These are phyloP conservation scores for Crepidodera aurea DNA, from an alignment of 2,888 invertebrate genomes.

Conservation along the genomic window DNA sequence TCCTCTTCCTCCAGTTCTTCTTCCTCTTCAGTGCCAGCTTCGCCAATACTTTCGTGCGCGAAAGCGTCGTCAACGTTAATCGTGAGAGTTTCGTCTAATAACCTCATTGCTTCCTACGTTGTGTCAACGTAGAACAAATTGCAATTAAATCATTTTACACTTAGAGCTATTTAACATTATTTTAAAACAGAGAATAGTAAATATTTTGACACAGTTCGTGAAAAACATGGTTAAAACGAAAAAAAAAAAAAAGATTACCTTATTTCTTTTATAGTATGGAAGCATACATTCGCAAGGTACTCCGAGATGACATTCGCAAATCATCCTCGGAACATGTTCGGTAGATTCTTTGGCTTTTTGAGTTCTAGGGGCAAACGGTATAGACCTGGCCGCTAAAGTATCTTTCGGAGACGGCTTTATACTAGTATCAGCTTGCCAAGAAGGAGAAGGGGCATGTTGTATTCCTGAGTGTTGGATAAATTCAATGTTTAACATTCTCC, in stretches of 20 bases:
- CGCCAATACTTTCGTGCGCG: not conserved
- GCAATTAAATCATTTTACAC: no score
- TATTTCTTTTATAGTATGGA: not conserved
- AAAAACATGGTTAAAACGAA: no score
- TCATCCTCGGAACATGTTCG: not conserved
- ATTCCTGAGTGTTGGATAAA: constrained; percentile 14
- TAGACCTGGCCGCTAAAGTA: constrained; percentile 10
- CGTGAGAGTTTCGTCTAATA: not conserved
- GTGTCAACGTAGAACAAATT: no score
- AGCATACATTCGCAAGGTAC: not conserved
- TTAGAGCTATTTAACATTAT: no score
- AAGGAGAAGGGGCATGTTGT: constrained; percentile 1
- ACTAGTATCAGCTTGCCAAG: constrained; percentile 18
- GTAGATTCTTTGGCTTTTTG: not conserved
- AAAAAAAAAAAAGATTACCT: no score
- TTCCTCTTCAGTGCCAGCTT: not conserved
- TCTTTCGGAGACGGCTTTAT: constrained; percentile 18
- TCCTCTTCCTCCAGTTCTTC: not conserved
- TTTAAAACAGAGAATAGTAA: no score
- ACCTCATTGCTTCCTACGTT: not conserved
- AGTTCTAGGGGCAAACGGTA: constrained; percentile 4
- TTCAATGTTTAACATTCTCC: constrained; percentile 23
- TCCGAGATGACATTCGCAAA: constrained; percentile 12
- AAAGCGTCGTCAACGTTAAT: not conserved
- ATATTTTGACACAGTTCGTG: no score